Evolutionary conservation across 92 coral and sea anemone species (phyloP), one percentile per base, ranked within the genome.

Genomic region (Parazoanthus atlanticus): DNA sequence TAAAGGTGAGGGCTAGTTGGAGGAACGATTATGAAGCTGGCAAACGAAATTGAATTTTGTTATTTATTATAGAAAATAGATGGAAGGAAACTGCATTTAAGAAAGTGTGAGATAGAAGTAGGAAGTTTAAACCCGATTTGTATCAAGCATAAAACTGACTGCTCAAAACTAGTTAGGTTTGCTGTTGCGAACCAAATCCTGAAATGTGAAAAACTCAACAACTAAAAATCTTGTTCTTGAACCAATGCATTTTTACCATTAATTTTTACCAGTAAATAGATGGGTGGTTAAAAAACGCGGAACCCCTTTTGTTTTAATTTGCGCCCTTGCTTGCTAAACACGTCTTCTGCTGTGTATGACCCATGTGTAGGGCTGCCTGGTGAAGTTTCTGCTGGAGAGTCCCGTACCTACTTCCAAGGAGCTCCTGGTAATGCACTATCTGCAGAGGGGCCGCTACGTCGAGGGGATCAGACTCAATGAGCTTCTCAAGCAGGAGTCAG

Each of bases 391-490:
- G 25, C 78, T 89, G 46, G 93, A 95, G 58, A 96, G 90, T 34
- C 91, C 96, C 56, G 90, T 90, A 78, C 91, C 93, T 9, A 92
- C 93, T 8, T 93, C 99, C 74, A 89, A 87, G 78, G 99, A 97
- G 82, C 93, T 97, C 10, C 93, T 97, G 10, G 98, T 97, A 23
- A 97, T 97, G 99, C 94, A 94, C 79, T 94, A 91, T 75, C 93
- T 97, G 32, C 99, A 97, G 80, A 88, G 92, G 73, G 98, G 98
- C 29, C 89, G 95, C 41, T 95, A 94, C 78, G 96, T 97, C 1
- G 96, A 97, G 72, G 99, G 97, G 10, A 94, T 96, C 86, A 91
- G 99, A 73, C 87, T 95, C 13, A 96, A 96, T 61, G 99, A 96
- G 83, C 77, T 58, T 49, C 92, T 95, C 58, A 96, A 95, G 79